These are phyloP conservation scores for Oncopodura yosiiana DNA, from an alignment of 1,140 invertebrate genomes.

Conservation along the genomic window DNA sequence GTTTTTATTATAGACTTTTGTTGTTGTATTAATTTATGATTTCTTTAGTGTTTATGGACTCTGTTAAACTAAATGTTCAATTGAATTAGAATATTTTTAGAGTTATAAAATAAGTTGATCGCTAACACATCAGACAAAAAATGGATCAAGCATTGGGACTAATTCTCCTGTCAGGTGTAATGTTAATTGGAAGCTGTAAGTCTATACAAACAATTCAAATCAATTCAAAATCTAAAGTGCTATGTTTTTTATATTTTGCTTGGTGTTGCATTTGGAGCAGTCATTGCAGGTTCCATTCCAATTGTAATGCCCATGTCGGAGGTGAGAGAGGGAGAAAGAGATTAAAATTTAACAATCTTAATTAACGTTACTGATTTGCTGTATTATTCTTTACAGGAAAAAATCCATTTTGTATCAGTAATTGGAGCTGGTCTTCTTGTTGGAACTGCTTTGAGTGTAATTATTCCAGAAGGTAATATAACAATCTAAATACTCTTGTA, in stretches of 20 bases:
- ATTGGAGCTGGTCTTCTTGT: conserved; percentile 95
- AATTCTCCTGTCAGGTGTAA: conserved; percentile 70
- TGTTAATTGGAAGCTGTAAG: conserved; percentile 87
- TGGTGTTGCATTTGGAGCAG: no score
- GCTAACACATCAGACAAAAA: no score
- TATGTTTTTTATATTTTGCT: no score
- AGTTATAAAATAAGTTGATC: no score
- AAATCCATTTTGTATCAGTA: conserved; percentile 84
- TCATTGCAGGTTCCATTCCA: conserved; percentile 84
- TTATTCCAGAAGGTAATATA: conserved; percentile 99
- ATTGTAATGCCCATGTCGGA: conserved; percentile 86
- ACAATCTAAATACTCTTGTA: no score
- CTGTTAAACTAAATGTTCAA: no score
- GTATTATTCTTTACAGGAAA: conserved; percentile 60
- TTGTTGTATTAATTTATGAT: no score
- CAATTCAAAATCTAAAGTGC: no score
- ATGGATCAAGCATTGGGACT: conserved; percentile 79
- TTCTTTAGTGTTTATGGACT: no score
- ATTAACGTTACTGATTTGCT: conserved; percentile 1
- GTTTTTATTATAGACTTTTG: no score
- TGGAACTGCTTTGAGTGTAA: conserved; percentile 92
- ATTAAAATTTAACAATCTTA: neutral
- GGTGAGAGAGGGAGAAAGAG: conserved; percentile 50
- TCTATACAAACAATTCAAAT: no score
- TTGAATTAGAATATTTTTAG: no score